Conservation (phyloP, 2,888 invertebrate species). For the Glaucopsyche alexis region DNA sequence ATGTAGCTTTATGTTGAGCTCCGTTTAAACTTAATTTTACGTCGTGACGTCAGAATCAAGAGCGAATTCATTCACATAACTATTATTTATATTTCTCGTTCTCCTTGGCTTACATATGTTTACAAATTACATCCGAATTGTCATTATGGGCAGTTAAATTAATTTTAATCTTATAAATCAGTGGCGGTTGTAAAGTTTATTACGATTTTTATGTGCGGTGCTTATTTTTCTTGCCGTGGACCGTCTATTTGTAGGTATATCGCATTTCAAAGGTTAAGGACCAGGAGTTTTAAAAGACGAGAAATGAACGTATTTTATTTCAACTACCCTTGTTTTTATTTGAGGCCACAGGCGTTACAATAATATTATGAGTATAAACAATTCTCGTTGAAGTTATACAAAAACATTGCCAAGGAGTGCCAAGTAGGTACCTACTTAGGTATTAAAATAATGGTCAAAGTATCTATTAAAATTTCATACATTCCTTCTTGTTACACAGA, state of each 20-base stretch:
- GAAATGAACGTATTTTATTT: slow-evolving; percentile 10
- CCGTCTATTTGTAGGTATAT: slow-evolving; percentile 36
- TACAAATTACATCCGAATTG: slow-evolving; percentile 16
- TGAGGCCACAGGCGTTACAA: slow-evolving; percentile 8
- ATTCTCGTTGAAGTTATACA: neutral
- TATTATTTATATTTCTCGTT: slow-evolving; percentile 4
- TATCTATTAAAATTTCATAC: too few species aligned
- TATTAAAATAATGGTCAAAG: too few species aligned
- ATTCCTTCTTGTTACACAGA: neutral
- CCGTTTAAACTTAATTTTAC: neutral
- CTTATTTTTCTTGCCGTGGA: slow-evolving; percentile 34
- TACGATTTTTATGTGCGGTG: slow-evolving; percentile 34
- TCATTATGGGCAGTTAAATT: slow-evolving; percentile 20
- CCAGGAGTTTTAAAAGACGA: slow-evolving; percentile 18
- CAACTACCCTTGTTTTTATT: slow-evolving; percentile 4
- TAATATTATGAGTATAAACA: slow-evolving; percentile 8
- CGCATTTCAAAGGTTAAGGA: slow-evolving; percentile 35
- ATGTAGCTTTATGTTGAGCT: neutral
- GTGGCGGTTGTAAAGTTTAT: slow-evolving; percentile 35
- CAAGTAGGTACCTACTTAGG: neutral
- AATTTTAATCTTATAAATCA: slow-evolving; percentile 29
- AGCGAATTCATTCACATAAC: slow-evolving; percentile 10
- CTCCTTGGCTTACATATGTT: slow-evolving; percentile 15
- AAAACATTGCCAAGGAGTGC: neutral
- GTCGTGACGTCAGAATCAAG: neutral